A percentile compares a stretch with the other conserved stretches of the same genome.
These are phyloP conservation scores for Eurosta solidaginis DNA, from an alignment of 1,140 invertebrate species.

Conservation along the genomic window DNA sequence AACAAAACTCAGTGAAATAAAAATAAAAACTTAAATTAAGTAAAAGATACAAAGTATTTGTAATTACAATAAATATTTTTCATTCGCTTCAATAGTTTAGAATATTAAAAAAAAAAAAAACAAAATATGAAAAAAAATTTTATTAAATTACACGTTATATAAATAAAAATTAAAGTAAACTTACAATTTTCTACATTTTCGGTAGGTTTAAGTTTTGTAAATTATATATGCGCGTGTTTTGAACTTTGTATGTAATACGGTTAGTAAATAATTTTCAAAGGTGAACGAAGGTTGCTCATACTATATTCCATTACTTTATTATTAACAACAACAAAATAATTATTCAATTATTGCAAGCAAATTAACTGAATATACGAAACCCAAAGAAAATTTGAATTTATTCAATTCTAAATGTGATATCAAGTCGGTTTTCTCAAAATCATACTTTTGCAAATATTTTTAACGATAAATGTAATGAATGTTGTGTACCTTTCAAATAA, in stretches of 20 bases:
- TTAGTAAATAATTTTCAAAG: too few species aligned
- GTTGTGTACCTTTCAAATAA: background rate
- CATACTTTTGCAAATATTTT: background rate
- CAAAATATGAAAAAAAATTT: background rate
- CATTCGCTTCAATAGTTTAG: background rate
- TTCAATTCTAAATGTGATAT: constrained; percentile 22
- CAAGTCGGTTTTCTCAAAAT: constrained; percentile 12
- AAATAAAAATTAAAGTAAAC: background rate
- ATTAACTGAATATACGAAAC: too few species aligned
- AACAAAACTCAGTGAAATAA: background rate
- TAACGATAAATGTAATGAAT: constrained; percentile 17
- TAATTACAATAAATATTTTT: background rate
- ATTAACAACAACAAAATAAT: too few species aligned
- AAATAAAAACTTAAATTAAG: background rate
- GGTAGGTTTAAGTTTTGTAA: too few species aligned
- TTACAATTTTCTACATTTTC: background rate
- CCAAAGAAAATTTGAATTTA: constrained; percentile 28
- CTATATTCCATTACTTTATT: too few species aligned
- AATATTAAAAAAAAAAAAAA: background rate
- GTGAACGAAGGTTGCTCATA: too few species aligned
- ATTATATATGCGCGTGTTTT: too few species aligned
- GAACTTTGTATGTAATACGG: too few species aligned
- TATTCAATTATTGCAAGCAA: too few species aligned
- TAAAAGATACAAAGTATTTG: background rate
- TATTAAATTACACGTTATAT: background rate